Evolutionary conservation across 1,140 invertebrate genomes (phyloP), one percentile per base, ranked within the genome.

Genomic region (Trigoniulus corallinus): DNA sequence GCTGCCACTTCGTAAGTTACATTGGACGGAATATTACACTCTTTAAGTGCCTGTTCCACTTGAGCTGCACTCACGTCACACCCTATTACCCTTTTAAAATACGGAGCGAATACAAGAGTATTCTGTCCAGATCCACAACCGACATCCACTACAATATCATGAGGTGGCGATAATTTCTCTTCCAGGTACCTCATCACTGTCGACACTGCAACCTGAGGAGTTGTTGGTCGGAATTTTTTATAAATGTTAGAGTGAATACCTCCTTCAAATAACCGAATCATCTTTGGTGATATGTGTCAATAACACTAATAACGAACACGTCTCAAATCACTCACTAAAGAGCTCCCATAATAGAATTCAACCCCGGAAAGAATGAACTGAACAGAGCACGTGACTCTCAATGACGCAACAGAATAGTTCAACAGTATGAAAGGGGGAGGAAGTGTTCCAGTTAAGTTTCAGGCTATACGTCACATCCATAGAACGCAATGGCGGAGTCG

Each of bases 41-140:
- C 7, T 15, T 13, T 44, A 2, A 20, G 21, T 0, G 49, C 49
- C 21, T 29, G 21, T 15, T 26, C 39, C 0, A 56, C 27, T 21
- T 54, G 50, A 23, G 41, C 47, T 15, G 18, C 46, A 52, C 55
- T 56, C 2, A 53, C 43, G 43, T 56, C 55, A 13, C 52, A 18
- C 21, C 55, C 55, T 1, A 56, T 7, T 7, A 56, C 50, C 3
- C 26, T 13, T 15, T 50, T 15, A 15, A 56, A 54, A 26, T 45
- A 29, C 12, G 27, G 23, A 1, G 46, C 50, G 18, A 52, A 50
- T 1, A 42, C 40, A 1, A 25, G 4, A 18, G 53, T 56, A 43
- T 22, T 52, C 43, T 54, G 55, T 12, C 55, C 53, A 3, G 53
- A 52, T 2, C 55, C 55, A 50, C 55, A 56, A n/a, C 55, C 55